phyloP scores from a whole-genome alignment of 1,140 invertebrate species.

The Drosophila prosaltans region DNA sequence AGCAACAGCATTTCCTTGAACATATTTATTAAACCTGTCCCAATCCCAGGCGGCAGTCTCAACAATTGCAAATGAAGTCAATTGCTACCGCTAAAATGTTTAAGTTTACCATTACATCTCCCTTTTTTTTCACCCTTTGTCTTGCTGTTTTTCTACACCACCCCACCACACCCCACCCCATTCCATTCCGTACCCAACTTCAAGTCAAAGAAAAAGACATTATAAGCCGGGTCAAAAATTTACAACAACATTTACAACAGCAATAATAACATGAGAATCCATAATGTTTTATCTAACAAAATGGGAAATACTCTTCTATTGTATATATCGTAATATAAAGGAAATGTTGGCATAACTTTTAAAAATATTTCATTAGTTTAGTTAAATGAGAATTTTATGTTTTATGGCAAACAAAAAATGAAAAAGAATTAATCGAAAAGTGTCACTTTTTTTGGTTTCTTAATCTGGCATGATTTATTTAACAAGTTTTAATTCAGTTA shows the following conservation, averaged over 20 bases:
- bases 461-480: no score
- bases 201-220: conserved; percentile 41
- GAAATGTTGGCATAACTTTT: no score
- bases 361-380: not conserved
- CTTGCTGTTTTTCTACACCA: not conserved
- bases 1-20: conserved; percentile 80
- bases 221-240: conserved; percentile 26
- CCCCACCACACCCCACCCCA: conserved; percentile 2
- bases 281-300: not conserved
- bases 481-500: no score
- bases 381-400: no score
- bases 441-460: no score
- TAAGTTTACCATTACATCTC: conserved; percentile 56
- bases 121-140: conserved; percentile 1
- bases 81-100: conserved; percentile 75
- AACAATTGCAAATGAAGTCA: conserved; percentile 77
- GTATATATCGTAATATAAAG: not conserved
- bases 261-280: conserved; percentile 41
- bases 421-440: no score
- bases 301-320: not conserved
- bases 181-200: not conserved
- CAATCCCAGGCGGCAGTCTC: conserved; percentile 43
- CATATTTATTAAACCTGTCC: conserved; percentile 82
- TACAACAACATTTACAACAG: conserved; percentile 34
- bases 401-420: no score